These are phyloP conservation scores for Python bivittatus DNA, from an alignment of 2,113 vertebrate genomes.

Conservation along the genomic window DNA sequence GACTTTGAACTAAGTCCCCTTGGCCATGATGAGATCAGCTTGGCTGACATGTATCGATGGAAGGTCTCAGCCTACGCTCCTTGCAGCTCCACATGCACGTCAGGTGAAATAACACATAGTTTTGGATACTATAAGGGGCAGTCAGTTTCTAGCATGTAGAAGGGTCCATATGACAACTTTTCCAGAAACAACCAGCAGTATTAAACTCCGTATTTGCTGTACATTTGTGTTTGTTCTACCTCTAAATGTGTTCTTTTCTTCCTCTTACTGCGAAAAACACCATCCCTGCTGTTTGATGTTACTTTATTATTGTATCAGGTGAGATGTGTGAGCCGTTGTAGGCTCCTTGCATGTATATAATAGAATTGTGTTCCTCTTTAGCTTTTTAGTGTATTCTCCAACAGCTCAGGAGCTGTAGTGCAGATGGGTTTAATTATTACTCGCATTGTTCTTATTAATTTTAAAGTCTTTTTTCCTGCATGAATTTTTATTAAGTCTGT, in stretches of 20 bases:
- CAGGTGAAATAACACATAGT: slow-evolving; percentile 75
- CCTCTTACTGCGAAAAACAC: background rate
- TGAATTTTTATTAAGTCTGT: background rate
- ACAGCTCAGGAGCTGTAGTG: background rate
- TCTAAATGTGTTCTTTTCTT: background rate
- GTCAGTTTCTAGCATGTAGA: background rate
- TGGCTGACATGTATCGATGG: slow-evolving; percentile 90
- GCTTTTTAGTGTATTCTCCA: background rate
- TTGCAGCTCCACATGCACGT: slow-evolving; percentile 89
- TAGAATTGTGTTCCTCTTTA: background rate
- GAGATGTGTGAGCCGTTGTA: background rate
- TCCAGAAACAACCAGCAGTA: background rate
- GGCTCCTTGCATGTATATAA: background rate
- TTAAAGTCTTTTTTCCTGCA: background rate
- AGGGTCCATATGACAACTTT: background rate
- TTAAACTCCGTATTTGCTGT: background rate
- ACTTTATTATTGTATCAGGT: background rate
- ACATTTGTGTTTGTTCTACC: background rate
- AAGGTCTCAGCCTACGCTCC: slow-evolving; percentile 89
- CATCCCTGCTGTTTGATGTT: background rate
- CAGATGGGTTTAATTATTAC: background rate
- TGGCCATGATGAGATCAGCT: slow-evolving; percentile 77
- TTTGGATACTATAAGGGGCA: background rate
- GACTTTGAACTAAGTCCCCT: slow-evolving; percentile 79
- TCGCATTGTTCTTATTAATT: background rate